Evolutionary conservation across 2,888 invertebrate genomes (phyloP).

Genomic region (Copidosoma aretas): DNA sequence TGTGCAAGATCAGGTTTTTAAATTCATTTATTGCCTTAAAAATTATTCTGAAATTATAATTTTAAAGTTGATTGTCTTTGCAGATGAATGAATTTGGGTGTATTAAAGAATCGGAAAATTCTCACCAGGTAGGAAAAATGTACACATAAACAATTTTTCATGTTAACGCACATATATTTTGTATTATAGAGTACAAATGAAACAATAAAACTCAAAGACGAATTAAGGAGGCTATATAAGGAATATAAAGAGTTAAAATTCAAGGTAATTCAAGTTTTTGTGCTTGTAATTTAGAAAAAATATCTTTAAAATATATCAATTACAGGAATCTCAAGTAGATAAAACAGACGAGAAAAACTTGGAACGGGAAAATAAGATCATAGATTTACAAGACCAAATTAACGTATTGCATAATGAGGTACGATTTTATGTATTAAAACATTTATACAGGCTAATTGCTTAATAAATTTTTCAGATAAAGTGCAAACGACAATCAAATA

Average conservation of each 20-base stretch:
- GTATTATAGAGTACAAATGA: constrained; percentile 41
- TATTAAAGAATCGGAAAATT: constrained; percentile 24
- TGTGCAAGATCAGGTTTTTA: constrained; percentile 46
- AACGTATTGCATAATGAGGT: constrained; percentile 50
- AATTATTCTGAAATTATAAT: background rate
- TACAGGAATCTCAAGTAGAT: constrained; percentile 41
- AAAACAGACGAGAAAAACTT: constrained; percentile 43
- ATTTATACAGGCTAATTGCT: constrained; percentile 11
- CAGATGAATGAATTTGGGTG: constrained; percentile 41
- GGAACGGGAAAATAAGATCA: constrained; percentile 44
- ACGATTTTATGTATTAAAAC: constrained; percentile 12
- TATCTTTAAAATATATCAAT: constrained; percentile 17
- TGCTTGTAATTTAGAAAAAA: constrained; percentile 1
- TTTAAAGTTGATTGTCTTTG: constrained; percentile 17
- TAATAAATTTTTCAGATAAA: constrained; percentile 42
- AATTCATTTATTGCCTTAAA: constrained; percentile 10
- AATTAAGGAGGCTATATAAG: constrained; percentile 46
- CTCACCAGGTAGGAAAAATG: constrained; percentile 34
- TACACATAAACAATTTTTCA: background rate
- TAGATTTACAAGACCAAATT: constrained; percentile 49
- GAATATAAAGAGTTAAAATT: constrained; percentile 49
- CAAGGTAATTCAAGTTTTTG: constrained; percentile 43
- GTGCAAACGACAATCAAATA: constrained; percentile 50
- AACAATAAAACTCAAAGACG: constrained; percentile 47
- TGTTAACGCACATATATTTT: background rate